These are phyloP conservation scores for Otus sunia DNA, from an alignment of 2,113 vertebrate species.

Conservation along the genomic window DNA sequence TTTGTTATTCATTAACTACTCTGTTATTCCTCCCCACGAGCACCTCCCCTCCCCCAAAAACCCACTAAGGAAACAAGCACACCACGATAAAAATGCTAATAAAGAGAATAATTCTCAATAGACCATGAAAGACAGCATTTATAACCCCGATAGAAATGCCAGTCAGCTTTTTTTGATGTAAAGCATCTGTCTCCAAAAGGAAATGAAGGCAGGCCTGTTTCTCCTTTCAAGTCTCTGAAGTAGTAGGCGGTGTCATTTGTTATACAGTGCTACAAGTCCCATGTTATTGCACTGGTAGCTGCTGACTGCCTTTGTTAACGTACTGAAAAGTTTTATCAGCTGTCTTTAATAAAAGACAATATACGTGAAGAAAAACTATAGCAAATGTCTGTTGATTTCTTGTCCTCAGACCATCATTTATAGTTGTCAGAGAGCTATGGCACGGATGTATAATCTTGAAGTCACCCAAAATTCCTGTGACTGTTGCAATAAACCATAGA, in stretches of 20 bases:
- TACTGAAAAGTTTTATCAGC: constrained; percentile 63
- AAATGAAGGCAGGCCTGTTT: constrained; percentile 65
- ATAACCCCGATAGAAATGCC: constrained; percentile 40
- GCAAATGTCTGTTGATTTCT: not conserved
- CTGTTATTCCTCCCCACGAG: not conserved
- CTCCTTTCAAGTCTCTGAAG: constrained; percentile 65
- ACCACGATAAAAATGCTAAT: constrained; percentile 47
- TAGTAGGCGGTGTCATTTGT: constrained; percentile 68
- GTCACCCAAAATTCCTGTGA: not conserved
- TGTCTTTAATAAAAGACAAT: constrained; percentile 69
- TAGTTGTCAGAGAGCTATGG: not conserved
- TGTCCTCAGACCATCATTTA: not conserved
- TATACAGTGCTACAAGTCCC: constrained; percentile 39
- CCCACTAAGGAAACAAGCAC: constrained; percentile 21
- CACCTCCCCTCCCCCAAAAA: not conserved
- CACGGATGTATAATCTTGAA: not conserved
- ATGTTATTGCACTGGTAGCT: constrained; percentile 58
- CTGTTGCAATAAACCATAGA: not conserved
- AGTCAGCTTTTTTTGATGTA: constrained; percentile 69
- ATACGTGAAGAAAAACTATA: constrained; percentile 7
- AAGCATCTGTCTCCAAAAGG: constrained; percentile 70
- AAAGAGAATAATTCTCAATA: constrained; percentile 44
- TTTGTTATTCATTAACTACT: not conserved
- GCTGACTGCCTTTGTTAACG: constrained; percentile 56
- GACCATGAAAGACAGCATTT: constrained; percentile 52